Conservation (phyloP, 2,888 invertebrate species). For the Troglohyphantes excavatus region DNA sequence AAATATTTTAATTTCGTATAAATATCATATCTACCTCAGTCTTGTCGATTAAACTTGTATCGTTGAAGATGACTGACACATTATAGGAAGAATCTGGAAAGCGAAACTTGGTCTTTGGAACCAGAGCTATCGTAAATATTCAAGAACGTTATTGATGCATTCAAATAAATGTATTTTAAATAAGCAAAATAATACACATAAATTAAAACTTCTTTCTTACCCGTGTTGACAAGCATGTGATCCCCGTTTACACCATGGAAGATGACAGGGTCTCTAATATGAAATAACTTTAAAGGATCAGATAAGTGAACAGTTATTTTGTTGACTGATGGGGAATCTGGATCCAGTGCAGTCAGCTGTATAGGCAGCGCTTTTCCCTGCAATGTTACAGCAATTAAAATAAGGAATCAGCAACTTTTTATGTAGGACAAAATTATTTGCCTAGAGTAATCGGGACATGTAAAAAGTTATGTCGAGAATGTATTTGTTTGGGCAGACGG, state of each 20-base stretch:
- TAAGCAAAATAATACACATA: too few relatives aligned
- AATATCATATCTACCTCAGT: conserved; percentile 27
- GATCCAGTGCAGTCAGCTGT: conserved; percentile 60
- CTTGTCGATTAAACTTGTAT: conserved; percentile 26
- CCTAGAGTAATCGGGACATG: too few relatives aligned
- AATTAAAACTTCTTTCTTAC: conserved; percentile 15
- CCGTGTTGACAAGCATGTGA: conserved; percentile 61
- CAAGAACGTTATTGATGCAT: too few relatives aligned
- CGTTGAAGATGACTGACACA: conserved; percentile 55
- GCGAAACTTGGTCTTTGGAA: conserved; percentile 49
- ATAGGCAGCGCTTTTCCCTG: conserved; percentile 69
- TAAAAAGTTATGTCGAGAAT: too few relatives aligned
- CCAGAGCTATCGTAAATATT: too few relatives aligned
- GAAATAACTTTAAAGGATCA: conserved; percentile 57
- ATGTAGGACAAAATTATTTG: too few relatives aligned
- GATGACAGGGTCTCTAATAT: conserved; percentile 41
- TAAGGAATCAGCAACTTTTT: too few relatives aligned
- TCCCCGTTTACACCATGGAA: conserved; percentile 57
- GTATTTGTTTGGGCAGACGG: too few relatives aligned
- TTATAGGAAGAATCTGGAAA: conserved; percentile 56
- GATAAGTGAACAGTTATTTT: conserved; percentile 38
- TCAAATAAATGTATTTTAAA: too few relatives aligned
- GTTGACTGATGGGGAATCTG: conserved; percentile 64
- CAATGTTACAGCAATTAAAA: too few relatives aligned
- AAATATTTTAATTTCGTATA: too few relatives aligned